Conservation (phyloP, 2,113 vertebrate species). For the Castor canadensis region DNA sequence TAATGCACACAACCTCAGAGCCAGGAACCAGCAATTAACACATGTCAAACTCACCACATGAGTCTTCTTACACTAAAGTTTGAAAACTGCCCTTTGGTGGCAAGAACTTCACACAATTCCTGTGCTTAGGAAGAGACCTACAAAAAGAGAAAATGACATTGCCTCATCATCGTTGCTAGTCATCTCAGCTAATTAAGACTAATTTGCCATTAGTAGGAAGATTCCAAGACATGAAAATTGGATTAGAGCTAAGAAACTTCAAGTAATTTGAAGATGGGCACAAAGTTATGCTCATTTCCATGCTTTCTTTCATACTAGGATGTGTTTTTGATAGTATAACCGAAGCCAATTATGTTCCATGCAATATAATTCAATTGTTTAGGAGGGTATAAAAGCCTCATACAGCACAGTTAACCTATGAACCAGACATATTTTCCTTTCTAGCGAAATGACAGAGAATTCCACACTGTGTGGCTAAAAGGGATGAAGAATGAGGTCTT, state of each 20-base stretch:
- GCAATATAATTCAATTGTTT: conserved; percentile 40
- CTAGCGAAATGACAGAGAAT: conserved; percentile 37
- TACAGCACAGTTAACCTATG: background rate
- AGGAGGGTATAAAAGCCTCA: conserved; percentile 8
- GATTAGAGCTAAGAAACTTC: conserved; percentile 37
- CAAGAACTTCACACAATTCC: background rate
- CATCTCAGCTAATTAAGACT: conserved; percentile 59
- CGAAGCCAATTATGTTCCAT: conserved; percentile 16
- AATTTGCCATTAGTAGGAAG: conserved; percentile 63
- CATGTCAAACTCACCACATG: background rate
- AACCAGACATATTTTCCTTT: conserved; percentile 8
- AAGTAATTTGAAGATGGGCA: conserved; percentile 33
- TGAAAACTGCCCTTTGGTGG: conserved; percentile 22
- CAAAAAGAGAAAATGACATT: conserved; percentile 42
- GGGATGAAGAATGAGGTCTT: conserved; percentile 4
- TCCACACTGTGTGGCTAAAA: background rate
- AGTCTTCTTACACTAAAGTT: conserved; percentile 1
- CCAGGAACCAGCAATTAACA: background rate
- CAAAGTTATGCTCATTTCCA: conserved; percentile 27
- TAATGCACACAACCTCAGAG: background rate
- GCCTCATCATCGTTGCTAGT: conserved; percentile 33
- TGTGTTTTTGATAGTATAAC: conserved; percentile 23
- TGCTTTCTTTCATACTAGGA: background rate
- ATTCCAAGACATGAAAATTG: conserved; percentile 49
- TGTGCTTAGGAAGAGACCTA: background rate